Evolutionary conservation across 35 echinoderm and acorn worm species (phyloP).

Genomic region (Anneissia japonica): DNA sequence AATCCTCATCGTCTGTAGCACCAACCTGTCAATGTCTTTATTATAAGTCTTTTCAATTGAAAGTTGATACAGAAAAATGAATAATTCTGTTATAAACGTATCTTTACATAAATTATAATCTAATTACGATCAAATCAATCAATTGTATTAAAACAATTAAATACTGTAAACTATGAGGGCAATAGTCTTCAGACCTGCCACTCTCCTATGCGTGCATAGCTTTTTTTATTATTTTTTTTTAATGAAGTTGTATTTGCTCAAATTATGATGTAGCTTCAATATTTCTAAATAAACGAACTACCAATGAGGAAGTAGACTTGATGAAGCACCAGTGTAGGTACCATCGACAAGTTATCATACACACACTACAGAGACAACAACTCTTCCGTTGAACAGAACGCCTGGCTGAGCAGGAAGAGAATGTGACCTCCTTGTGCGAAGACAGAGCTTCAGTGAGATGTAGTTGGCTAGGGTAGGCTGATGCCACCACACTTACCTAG

Average conservation of each 20-base stretch:
- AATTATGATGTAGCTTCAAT: no score
- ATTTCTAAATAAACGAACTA: background rate
- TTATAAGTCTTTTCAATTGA: no score
- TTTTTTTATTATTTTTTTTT: no score
- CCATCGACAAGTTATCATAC: background rate
- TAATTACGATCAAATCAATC: no score
- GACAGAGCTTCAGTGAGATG: background rate
- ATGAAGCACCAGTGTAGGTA: background rate
- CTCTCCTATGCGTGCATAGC: background rate
- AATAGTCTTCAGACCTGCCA: background rate
- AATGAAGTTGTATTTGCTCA: no score
- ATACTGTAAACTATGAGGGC: background rate
- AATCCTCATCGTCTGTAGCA: no score
- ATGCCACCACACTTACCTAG: background rate
- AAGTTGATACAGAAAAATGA: no score
- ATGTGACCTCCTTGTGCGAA: background rate
- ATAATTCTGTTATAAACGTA: no score
- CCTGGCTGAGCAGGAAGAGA: background rate
- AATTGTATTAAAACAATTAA: no score
- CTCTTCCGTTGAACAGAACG: background rate
- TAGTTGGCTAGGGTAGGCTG: background rate
- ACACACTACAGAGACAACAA: constrained; percentile 1
- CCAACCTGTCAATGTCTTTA: no score
- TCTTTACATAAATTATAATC: no score
- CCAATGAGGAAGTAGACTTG: background rate